Conservation (phyloP, 2,888 invertebrate species). For the Neoitamus cyanurus region DNA sequence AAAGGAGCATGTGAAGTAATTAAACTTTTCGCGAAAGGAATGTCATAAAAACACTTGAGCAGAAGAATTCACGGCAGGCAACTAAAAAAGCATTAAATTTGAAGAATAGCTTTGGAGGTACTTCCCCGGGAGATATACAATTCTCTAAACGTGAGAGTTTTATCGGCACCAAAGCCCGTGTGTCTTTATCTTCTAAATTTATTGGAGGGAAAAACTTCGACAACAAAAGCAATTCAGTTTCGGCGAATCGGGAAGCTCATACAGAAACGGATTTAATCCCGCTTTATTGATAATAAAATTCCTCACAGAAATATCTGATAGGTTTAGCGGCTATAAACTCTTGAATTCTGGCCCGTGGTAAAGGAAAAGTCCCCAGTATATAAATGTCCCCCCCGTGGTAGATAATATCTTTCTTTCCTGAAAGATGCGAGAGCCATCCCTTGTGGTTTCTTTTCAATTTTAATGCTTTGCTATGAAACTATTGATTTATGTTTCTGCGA, state of each 20-base stretch:
- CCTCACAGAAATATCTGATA: conserved; percentile 3
- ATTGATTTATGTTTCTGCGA: background rate
- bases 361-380: background rate
- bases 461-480: background rate
- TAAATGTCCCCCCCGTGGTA: background rate
- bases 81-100: conserved; percentile 1
- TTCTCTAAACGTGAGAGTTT: background rate
- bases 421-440: background rate
- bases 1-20: background rate
- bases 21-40: background rate
- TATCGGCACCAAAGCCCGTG: background rate
- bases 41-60: background rate
- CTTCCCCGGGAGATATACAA: background rate
- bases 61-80: background rate
- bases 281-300: conserved; percentile 34
- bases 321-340: background rate
- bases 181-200: conserved; percentile 11
- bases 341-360: background rate
- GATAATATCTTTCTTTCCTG: background rate
- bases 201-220: background rate
- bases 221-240: conserved; percentile 17
- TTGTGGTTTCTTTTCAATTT: background rate
- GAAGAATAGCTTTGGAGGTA: background rate
- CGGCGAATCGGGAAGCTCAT: background rate
- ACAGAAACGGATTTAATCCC: background rate